Evolutionary conservation across 2,113 vertebrate genomes (phyloP).

Genomic region (Pterocles gutturalis): DNA sequence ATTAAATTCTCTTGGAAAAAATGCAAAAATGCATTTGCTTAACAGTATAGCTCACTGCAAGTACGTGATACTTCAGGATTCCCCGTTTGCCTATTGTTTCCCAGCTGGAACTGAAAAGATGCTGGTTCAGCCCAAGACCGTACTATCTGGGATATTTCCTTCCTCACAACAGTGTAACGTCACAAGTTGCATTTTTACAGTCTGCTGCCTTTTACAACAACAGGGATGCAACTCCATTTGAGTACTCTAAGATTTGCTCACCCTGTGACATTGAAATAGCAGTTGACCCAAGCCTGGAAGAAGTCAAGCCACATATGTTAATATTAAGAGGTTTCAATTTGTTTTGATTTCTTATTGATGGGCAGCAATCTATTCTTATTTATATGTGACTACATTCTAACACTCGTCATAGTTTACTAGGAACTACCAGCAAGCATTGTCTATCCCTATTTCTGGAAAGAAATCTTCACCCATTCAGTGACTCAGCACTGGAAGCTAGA

Average conservation of each 20-base stretch:
- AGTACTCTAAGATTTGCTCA: neutral
- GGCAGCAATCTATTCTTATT: neutral
- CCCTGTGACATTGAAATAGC: neutral
- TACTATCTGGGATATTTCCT: neutral
- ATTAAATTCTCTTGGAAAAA: neutral
- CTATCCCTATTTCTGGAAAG: neutral
- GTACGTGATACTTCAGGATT: neutral
- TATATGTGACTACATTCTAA: neutral
- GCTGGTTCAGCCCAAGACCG: neutral
- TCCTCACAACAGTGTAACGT: neutral
- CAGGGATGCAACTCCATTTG: neutral
- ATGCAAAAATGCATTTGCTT: neutral
- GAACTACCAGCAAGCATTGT: neutral
- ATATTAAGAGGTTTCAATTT: neutral
- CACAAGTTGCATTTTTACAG: neutral
- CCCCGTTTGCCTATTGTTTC: neutral
- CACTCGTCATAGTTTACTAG: neutral
- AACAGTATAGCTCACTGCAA: neutral
- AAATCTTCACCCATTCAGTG: neutral
- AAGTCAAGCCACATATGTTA: neutral
- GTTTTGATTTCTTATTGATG: neutral
- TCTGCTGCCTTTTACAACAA: neutral
- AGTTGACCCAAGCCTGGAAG: neutral
- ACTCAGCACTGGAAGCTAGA: neutral
- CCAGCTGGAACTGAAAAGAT: neutral